Base-by-base conservation (phyloP, 2,888 invertebrate species). In the Phragmatobia fuliginosa region DNA sequence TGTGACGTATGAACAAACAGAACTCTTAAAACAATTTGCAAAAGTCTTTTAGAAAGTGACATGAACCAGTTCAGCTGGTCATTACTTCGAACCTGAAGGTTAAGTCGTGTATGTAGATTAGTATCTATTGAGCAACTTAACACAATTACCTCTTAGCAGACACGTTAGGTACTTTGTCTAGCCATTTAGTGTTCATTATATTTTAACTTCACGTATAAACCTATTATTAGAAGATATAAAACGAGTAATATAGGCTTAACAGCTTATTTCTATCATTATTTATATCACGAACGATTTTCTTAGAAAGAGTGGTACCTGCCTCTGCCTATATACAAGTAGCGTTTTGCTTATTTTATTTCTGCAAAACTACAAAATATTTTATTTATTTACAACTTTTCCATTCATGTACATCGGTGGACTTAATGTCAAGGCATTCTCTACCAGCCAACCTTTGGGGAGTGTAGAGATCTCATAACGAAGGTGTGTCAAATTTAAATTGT, bases 81-180 rank as follows among this genome's bases (percentile, higher is more conserved):
- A 84, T 76, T 77, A 76, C 72, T 78, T 76, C 76, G 71, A 72
- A 70, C 36, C 66, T 68, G 85, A 83, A 86, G 86, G 86, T 83
- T 73, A 45, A 62, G 38, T 76, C 79, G 75, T 71, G 79, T 74
- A 76, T 75, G 78, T 70, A 80, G 84, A 86, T 84, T 74, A 82
- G 58, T n/a, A 82, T 85, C 83, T 78, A 81, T 83, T 83, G 70
- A 66, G 77, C 78, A 83, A 85, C 75, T 69, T 64, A 74, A 72
- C 63, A 73, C 67, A 66, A 72, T 71, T 76, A 73, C 65, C 68
- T 72, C 60, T 59, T 63, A 66, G 32, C 36, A 38, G 66, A 58
- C 67, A 56, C 36, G 56, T 36, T 25, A 45, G 16, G 14, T 45
- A 21, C 45, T 62, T 56, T 61, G 61, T 52, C 36, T 67, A 61